Evolutionary conservation across 2,113 vertebrate genomes (phyloP).

Genomic region (Fregetta grallaria): DNA sequence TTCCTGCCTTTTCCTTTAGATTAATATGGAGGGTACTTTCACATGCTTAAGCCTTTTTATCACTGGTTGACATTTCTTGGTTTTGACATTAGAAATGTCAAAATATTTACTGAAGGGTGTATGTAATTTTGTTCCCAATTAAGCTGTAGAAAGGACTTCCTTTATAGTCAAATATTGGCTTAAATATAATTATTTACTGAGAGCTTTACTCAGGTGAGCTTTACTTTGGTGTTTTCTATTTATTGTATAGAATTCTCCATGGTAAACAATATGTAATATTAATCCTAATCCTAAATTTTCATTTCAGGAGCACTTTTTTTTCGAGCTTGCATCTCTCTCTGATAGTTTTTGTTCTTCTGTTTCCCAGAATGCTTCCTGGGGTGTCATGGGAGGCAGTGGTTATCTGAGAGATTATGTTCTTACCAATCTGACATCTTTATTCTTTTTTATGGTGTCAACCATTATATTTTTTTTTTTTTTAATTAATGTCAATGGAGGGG

Average conservation of each 20-base stretch:
- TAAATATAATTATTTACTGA: background rate
- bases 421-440: background rate
- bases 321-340: background rate
- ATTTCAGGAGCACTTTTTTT: background rate
- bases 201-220: background rate
- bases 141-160: background rate
- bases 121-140: background rate
- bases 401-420: background rate
- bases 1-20: conserved; percentile 36
- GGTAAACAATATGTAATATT: background rate
- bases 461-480: background rate
- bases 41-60: background rate
- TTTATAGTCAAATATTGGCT: background rate
- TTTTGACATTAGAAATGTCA: conserved; percentile 13
- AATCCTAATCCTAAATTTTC: background rate
- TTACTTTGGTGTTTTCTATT: background rate
- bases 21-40: background rate
- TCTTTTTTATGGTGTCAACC: background rate
- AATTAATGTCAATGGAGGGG: background rate
- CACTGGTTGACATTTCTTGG: background rate
- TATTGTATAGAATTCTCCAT: background rate
- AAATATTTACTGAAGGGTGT: conserved; percentile 1
- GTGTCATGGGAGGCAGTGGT: background rate
- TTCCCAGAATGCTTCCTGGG: background rate
- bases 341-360: background rate